phyloP scores from a whole-genome alignment of 2,888 invertebrate species.

The Scaptomyza parva region DNA sequence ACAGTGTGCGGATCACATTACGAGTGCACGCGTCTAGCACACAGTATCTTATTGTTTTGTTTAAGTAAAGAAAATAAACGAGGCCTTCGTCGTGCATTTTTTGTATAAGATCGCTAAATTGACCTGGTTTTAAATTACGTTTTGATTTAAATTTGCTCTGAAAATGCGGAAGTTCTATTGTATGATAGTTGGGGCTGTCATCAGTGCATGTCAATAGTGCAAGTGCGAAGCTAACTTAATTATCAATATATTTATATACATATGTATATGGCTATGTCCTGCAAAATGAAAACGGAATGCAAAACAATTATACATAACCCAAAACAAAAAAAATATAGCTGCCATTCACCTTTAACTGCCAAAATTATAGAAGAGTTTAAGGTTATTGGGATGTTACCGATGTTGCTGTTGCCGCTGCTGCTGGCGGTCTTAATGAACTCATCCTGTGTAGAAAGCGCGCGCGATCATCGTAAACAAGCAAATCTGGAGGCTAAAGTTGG shows the following conservation, averaged over 20 bases:
- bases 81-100: neutral
- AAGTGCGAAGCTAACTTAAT: constrained; percentile 14
- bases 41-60: constrained; percentile 11
- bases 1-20: constrained; percentile 31
- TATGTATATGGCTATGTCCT: neutral
- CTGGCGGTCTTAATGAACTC: constrained; percentile 81
- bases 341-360: constrained; percentile 38
- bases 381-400: constrained; percentile 8
- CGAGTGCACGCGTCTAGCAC: constrained; percentile 4
- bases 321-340: constrained; percentile 10
- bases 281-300: constrained; percentile 45
- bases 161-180: constrained; percentile 32
- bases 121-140: constrained; percentile 58
- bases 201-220: constrained; percentile 16
- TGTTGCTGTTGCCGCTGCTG: constrained; percentile 22
- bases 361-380: constrained; percentile 17
- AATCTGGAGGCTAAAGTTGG: constrained; percentile 85
- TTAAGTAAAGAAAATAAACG: constrained; percentile 18
- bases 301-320: constrained; percentile 16
- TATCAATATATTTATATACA: neutral
- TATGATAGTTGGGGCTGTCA: neutral
- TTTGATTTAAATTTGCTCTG: constrained; percentile 36
- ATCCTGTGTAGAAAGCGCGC: constrained; percentile 82
- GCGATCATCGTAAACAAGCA: constrained; percentile 77
- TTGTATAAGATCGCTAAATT: constrained; percentile 56